phyloP scores from a whole-genome alignment of 2,888 invertebrate genomes.

The Pollenia amentaria region DNA sequence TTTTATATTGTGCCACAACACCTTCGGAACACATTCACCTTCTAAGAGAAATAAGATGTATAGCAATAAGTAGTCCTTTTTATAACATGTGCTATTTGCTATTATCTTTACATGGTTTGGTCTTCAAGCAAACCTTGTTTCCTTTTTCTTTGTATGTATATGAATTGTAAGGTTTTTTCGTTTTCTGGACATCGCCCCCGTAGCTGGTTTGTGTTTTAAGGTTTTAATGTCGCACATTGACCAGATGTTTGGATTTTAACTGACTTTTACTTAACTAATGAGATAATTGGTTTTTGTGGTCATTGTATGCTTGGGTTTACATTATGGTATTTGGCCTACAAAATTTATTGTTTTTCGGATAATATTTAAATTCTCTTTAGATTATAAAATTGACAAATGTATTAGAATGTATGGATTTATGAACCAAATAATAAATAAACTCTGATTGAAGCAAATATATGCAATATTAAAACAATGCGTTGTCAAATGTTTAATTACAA shows the following conservation, averaged over 20 bases:
- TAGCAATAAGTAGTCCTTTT: constrained; percentile 54
- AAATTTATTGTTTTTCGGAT: constrained; percentile 5
- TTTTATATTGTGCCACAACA: constrained; percentile 58
- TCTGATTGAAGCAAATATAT: too few relatives aligned
- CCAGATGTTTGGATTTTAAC: constrained; percentile 69
- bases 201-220: constrained; percentile 35
- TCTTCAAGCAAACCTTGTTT: constrained; percentile 50
- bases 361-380: constrained; percentile 8
- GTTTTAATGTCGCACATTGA: constrained; percentile 48
- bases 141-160: constrained; percentile 31
- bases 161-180: constrained; percentile 26
- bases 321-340: neutral
- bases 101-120: constrained; percentile 32
- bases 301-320: constrained; percentile 11
- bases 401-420: too few relatives aligned
- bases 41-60: constrained; percentile 15
- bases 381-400: too few relatives aligned
- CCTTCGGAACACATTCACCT: constrained; percentile 62
- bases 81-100: constrained; percentile 69
- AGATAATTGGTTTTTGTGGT: constrained; percentile 73
- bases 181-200: constrained; percentile 63
- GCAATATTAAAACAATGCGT: too few relatives aligned
- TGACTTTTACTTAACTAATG: constrained; percentile 71
- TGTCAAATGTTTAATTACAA: too few relatives aligned
- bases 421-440: too few relatives aligned